Evolutionary conservation across 2,888 invertebrate genomes (phyloP), one percentile per base, ranked within the genome.

Genomic region (Pachydiplax longipennis): DNA sequence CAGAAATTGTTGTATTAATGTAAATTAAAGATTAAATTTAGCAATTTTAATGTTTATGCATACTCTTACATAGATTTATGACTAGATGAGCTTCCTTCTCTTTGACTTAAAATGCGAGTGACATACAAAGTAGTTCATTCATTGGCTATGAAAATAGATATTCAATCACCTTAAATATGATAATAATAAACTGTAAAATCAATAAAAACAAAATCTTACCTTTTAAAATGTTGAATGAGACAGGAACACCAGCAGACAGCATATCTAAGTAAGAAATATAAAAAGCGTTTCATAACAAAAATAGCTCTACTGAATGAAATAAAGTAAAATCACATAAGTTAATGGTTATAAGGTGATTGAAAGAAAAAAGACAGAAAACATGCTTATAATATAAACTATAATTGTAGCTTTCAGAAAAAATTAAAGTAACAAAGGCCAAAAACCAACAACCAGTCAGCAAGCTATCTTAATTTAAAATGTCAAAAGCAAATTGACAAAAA

Each of bases 211-310:
- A 58, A 40, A 61, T 80, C 92, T 96, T 97, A 97, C 97, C 97
- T 97, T 97, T 97, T 95, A 97, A 96, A 95, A 97, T 97, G 96
- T 97, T 97, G 96, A 96, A 97, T 95, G 96, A 96, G 96, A 97
- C 96, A 95, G 97, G 96, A 95, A 96, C 96, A 95, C 97, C 96
- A 95, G 96, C 96, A 95, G 96, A 96, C 96, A 96, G 96, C 95
- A 95, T 94, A 96, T 96, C 96, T 96, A 96, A 96, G 96, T 96
- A 96, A 40, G 61, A 83, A 48, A 96, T 96, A 95, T 96, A 92
- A 92, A 92, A 92, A 92, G 91, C 92, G 91, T 91, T 91, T 91
- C 91, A 96, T 95, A 95, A 96, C 96, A 96, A 95, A 95, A 95
- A 94, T 65, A 61, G 87, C 87, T 87, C 87, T 87, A 87, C 61